Conservation (phyloP, 2,797 vertebrate genomes). For the Sebastes jordani region DNA sequence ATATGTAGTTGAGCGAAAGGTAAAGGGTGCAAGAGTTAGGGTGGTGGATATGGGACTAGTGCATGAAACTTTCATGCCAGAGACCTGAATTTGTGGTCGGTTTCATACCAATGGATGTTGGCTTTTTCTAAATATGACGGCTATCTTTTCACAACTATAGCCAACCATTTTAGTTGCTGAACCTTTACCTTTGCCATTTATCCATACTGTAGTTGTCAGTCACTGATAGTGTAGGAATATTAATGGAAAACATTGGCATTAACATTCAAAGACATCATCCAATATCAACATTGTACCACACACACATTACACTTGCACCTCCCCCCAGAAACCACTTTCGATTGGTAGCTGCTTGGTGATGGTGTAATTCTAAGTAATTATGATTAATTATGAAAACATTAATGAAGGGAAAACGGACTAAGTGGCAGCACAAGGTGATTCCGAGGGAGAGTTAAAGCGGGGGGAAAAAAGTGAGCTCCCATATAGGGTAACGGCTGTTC, state of each 20-base stretch:
- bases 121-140: not conserved
- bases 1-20: not conserved
- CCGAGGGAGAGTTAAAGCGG: not conserved
- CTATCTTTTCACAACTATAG: not conserved
- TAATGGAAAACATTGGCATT: not conserved
- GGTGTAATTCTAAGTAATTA: slow-evolving; percentile 55
- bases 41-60: too few relatives aligned
- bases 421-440: slow-evolving; percentile 30
- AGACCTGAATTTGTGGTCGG: not conserved
- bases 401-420: slow-evolving; percentile 27
- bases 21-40: not conserved
- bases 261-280: not conserved
- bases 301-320: not conserved
- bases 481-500: slow-evolving; percentile 19
- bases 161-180: not conserved
- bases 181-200: not conserved
- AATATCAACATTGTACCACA: not conserved
- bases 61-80: not conserved
- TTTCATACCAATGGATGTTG: not conserved
- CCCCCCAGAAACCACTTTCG: slow-evolving; percentile 30
- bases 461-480: not conserved
- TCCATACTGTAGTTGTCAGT: not conserved
- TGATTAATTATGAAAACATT: slow-evolving; percentile 56
- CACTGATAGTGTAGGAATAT: not conserved
- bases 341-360: slow-evolving; percentile 38